A percentile compares a stretch with the other conserved stretches of the same genome.
phyloP scores from a whole-genome alignment of 2,797 vertebrate species.

The Tokudaia muenninki region DNA sequence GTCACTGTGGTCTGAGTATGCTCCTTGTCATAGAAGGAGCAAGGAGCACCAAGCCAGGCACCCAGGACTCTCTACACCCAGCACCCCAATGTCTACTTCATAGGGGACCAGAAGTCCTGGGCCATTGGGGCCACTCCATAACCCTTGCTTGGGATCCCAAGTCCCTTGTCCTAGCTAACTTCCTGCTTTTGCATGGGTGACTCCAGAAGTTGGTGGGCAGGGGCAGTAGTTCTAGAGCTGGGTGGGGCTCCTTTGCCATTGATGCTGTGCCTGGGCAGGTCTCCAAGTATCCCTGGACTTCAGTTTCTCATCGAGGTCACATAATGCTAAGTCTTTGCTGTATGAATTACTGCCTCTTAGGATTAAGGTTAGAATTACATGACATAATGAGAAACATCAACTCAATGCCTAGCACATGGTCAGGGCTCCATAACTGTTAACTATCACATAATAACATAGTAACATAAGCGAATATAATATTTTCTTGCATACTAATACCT shows the following conservation, averaged over 20 bases:
- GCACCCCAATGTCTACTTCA: not conserved
- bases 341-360: not conserved
- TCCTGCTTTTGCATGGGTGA: not conserved
- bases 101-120: too few species aligned
- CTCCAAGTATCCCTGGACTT: not conserved
- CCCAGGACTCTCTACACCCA: not conserved
- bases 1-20: too few species aligned
- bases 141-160: not conserved
- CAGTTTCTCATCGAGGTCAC: not conserved
- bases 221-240: not conserved
- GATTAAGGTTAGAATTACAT: not conserved
- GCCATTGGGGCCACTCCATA: not conserved
- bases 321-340: not conserved
- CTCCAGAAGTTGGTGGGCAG: not conserved
- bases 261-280: not conserved
- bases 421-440: not conserved
- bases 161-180: rapidly evolving
- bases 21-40: not conserved
- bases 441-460: not conserved
- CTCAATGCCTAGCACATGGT: not conserved
- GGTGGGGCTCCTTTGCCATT: not conserved
- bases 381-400: not conserved
- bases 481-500: not conserved
- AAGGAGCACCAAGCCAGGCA: not conserved
- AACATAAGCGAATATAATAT: not conserved